Evolutionary conservation across 2,797 vertebrate species (phyloP), one percentile per base, ranked within the genome.

Genomic region (Epinephelus awoara): DNA sequence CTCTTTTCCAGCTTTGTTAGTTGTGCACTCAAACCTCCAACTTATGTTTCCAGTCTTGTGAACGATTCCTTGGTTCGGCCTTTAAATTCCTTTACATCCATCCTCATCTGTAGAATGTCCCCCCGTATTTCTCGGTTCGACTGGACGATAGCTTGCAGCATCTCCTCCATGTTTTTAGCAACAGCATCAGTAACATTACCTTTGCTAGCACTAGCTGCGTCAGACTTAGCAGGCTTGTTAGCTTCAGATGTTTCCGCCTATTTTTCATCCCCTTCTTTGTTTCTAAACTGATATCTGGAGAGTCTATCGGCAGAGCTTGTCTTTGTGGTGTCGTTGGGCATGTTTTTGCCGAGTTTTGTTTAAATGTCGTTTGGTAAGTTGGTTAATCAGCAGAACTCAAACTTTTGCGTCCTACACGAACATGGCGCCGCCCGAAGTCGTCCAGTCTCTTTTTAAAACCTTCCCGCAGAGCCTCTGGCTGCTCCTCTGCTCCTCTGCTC

Each of bases 241-340:
- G 75, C 52, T 0, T 46, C 52, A 21, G 1, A 51, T 40, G 51
- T 8, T 70, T 70, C 15, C 4, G n/a, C n/a, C n/a, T n/a, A n/a
- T n/a, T n/a, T n/a, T n/a, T n/a, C n/a, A n/a, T n/a, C n/a, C n/a
- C 29, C 51, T 64, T 75, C 44, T 25, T 64, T 70, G 51, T 70
- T 70, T 64, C 51, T 77, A 17, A 56, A 77, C 1, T 57, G 51
- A 15, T 64, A 77, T 64, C 58, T 77, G n/a, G 57, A 13, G 3
- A 58, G 55, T 57, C 23, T 49, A 1, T 70, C 25, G 8, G 0
- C 0, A 38, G 67, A 44, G 4, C 1, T 70, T 6, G 18, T 49
- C 55, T 57, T 55, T 57, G 67, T 1, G 42, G 55, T 49, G 67
- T 58, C 5, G 18, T 15, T 58, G 8, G 55, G 23, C 55, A 49